Base-by-base conservation (phyloP, 1,140 invertebrate species). In the Lutraria rhynchaena region DNA sequence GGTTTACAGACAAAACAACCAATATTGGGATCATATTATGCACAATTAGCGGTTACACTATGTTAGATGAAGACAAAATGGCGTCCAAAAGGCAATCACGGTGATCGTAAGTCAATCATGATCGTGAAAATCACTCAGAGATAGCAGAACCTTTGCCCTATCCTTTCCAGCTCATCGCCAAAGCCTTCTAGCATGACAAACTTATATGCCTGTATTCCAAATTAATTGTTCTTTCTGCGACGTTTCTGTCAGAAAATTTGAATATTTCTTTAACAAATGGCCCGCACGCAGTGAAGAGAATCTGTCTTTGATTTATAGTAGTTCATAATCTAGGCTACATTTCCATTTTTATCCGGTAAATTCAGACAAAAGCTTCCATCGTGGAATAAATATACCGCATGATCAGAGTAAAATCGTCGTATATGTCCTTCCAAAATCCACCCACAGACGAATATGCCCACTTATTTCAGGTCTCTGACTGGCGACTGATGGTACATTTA, bases 1-100 rank as follows among this genome's bases (percentile, higher is more conserved):
- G 74, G 41, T 37, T 53, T 60, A 53, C 3, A 65, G 57, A 77
- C 41, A 77, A 77, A 24, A 57, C 33, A 51, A 31, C 51, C 61
- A 77, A 77, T 77, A 63, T 77, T 60, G 44, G 33, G 74, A 77
- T 77, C 74, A 33, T 77, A 77, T 77, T 77, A 77, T 77, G 74
- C 74, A 55, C 74, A 77, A 77, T 77, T 77, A 77, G 74, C 58
- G 74, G 74, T 77, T 65, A 63, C 61, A 60, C 27, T 77, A 63
- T 60, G 22, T 22, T 31, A 31, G 58, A 65, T 63, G 35, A 77
- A 55, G 53, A 57, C 51, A 55, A 77, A 77, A 77, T 31, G 74
- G 74, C 74, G 74, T 77, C 74, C 41, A 31, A 65, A 35, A 60
- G 41, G 60, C 74, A 77, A 77, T 77, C 37, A 46, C 57, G 58